Conservation (phyloP, 2,797 vertebrate species). For the Acanthurus lineatus region DNA sequence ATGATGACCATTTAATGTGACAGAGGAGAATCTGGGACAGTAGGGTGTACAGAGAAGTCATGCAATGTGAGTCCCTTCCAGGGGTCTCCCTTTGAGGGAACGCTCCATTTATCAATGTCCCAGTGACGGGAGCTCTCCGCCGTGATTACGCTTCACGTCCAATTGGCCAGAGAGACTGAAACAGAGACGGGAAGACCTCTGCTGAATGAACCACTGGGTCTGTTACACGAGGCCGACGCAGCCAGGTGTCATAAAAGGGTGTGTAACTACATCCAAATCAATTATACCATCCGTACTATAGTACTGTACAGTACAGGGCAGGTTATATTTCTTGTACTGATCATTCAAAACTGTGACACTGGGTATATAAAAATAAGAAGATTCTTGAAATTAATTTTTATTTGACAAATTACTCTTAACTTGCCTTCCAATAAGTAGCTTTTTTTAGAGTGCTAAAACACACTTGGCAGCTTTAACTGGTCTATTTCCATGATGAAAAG, state of each 20-base stretch:
- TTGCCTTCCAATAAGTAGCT: neutral
- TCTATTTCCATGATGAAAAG: neutral
- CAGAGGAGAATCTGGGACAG: conserved; percentile 68
- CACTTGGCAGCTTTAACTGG: neutral
- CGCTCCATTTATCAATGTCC: conserved; percentile 68
- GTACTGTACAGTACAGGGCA: neutral
- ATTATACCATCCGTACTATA: conserved; percentile 12
- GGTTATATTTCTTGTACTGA: conserved; percentile 4
- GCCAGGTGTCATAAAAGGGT: conserved; percentile 47
- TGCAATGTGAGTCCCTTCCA: conserved; percentile 46
- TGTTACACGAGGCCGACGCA: conserved; percentile 41
- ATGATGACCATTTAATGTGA: conserved; percentile 74
- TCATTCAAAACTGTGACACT: neutral
- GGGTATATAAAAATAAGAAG: neutral
- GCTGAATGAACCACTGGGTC: conserved; percentile 58
- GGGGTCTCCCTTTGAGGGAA: conserved; percentile 64
- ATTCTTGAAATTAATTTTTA: neutral
- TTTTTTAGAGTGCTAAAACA: neutral
- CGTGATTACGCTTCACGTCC: conserved; percentile 55
- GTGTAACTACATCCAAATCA: conserved; percentile 16
- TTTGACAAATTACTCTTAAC: neutral
- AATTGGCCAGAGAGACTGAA: conserved; percentile 52
- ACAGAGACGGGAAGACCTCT: conserved; percentile 44
- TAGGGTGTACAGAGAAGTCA: conserved; percentile 51
- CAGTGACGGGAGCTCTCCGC: conserved; percentile 52